Evolutionary conservation across 2,888 invertebrate species (phyloP), one percentile per base, ranked within the genome.

Genomic region (Euzophera pinguis): DNA sequence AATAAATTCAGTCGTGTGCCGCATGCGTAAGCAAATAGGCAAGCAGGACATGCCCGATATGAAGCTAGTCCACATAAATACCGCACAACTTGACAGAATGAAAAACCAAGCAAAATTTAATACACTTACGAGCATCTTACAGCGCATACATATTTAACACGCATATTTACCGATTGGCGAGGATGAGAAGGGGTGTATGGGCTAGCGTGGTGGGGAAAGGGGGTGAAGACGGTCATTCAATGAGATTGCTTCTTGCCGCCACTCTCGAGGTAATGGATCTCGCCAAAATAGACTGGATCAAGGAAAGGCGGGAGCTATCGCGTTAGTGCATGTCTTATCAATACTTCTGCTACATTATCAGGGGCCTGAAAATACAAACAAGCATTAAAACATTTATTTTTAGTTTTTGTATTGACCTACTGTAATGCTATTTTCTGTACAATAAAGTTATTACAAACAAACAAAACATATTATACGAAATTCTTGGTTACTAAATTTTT

Each of bases 161-260:
- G 88, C 89, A 90, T 89, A 89, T 90, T 89, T 89, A 87, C 89
- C 86, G 87, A 90, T 89, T 85, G 89, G 89, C 78, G 80, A 75
- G 87, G 87, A 86, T 85, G 84, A 77, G 71, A 68, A 75, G 77
- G 77, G 73, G 72, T 53, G 47, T 42, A 58, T 61, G 64, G 71
- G 69, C 70, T 55, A 62, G 54, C 67, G 64, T 58, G 59, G 73
- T 67, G 66, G 67, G 61, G 70, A 65, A 53, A 60, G 63, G 76
- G 78, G 76, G 77, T 72, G 79, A 77, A 78, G 84, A 80, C 81
- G 91, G 91, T 91, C 91, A 91, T 91, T 90, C 90, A 89, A 90
- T 90, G 90, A 90, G 91, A 91, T 91, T 91, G 91, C 91, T 90
- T 90, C 90, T 89, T 87, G 90, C 89, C 82, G 78, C 82, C 84